These are phyloP conservation scores for Eptesicus fuscus DNA, from an alignment of 2,113 vertebrate genomes.

Conservation along the genomic window DNA sequence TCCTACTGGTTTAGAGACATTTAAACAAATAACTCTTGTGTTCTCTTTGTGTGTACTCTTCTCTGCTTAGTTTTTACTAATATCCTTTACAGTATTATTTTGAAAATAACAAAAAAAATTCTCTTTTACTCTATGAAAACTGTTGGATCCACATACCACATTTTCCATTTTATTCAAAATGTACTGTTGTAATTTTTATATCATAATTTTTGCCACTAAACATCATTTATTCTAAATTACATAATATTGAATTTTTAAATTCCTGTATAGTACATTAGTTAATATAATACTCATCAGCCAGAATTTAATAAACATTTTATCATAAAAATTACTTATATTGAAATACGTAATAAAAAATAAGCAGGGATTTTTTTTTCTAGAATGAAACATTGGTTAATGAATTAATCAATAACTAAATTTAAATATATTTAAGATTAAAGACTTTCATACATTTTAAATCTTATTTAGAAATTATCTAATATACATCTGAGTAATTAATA, in stretches of 20 bases:
- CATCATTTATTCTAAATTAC: background rate
- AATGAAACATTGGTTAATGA: background rate
- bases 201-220: background rate
- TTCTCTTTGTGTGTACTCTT: background rate
- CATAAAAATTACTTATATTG: background rate
- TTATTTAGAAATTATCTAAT: background rate
- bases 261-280: background rate
- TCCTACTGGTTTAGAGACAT: background rate
- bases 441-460: background rate
- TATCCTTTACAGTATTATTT: background rate
- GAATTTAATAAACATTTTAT: background rate
- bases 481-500: background rate
- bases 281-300: background rate
- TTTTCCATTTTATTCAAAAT: background rate
- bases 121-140: background rate
- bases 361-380: background rate
- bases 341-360: slow-evolving; percentile 1
- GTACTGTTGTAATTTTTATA: background rate
- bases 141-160: background rate
- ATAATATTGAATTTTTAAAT: background rate
- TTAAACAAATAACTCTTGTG: background rate
- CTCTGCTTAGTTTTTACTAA: background rate
- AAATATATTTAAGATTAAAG: background rate
- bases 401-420: background rate
- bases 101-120: background rate